phyloP scores from a whole-genome alignment of 2,797 vertebrate genomes.

The Sarcophilus harrisii region DNA sequence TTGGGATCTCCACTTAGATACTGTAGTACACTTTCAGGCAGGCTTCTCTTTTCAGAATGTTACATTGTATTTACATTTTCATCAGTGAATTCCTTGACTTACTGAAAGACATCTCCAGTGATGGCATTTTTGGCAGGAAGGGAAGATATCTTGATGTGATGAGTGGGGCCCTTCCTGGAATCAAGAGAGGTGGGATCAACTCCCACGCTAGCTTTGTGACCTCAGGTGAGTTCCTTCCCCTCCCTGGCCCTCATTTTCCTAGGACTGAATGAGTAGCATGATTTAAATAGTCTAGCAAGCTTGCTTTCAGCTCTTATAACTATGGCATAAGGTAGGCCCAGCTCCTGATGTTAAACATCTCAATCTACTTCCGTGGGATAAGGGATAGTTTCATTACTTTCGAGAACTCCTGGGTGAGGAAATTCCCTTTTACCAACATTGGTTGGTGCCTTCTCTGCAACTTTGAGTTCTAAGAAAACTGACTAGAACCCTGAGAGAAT shows the following conservation, averaged over 20 bases:
- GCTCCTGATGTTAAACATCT: conserved; percentile 34
- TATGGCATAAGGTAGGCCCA: conserved; percentile 38
- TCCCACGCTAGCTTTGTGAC: background rate
- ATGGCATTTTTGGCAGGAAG: conserved; percentile 55
- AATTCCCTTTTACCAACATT: background rate
- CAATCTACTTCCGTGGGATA: background rate
- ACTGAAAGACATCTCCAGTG: conserved; percentile 20
- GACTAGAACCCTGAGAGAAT: background rate
- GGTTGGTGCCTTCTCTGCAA: background rate
- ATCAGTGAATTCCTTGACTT: conserved; percentile 45
- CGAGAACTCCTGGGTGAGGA: background rate
- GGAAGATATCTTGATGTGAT: background rate
- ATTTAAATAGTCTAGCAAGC: background rate
- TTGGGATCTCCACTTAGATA: background rate
- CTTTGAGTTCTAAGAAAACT: background rate
- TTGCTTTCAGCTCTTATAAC: background rate
- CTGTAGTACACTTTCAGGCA: conserved; percentile 41
- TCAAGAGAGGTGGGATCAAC: background rate
- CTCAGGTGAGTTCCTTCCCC: background rate
- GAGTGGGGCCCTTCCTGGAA: background rate
- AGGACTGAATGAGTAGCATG: background rate
- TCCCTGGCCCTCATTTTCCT: background rate
- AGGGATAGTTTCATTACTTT: background rate
- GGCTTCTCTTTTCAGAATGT: conserved; percentile 49
- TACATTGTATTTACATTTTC: conserved; percentile 45